Base-by-base conservation (phyloP, 2,797 vertebrate species). In the Malacoraja senta region DNA sequence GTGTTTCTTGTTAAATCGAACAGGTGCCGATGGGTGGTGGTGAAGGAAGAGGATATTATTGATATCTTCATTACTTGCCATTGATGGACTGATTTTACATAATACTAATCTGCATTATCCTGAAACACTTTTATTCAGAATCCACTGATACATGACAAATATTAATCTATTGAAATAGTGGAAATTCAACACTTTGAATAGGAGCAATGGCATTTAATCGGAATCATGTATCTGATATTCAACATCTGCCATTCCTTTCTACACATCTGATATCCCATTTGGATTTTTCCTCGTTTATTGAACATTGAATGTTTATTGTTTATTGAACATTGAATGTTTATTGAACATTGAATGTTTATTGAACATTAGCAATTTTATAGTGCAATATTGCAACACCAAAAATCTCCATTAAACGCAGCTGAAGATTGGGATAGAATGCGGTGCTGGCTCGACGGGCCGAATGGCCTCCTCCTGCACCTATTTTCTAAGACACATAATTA, bases 11-110 rank as follows among this genome's bases (percentile, higher is more conserved):
- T 44, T 53, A 92, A 86, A 86, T 26, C 58, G 63, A 61, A 84
- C 21, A 21, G 61, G 81, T 29, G 63, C 17, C 61, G 1, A 4
- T 1, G 35, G 15, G 63, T 21, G 7, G n/a, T 7, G 21, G 71
- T 21, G 71, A 21, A 35, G n/a, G 63, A 74, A n/a, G 90, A 76
- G 35, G 24, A 74, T 53, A 2, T 53, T 76, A 92, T 92, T 92
- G 90, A 92, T 38, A 72, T 92, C 35, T 65, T n/a, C 21, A 92
- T 76, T 92, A 26, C 29, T 76, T 71, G 72, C 29, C 90, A 91
- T 72, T 91, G 63, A 91, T 38, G 38, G 21, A 44, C 90, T 91
- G 76, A 76, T 76, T 24, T 13, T 26, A 58, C 35, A 58, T 72
- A 29, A 74, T 76, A 74, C 90, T 44, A 53, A 71, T 44, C 71